phyloP scores from a whole-genome alignment of 1,140 invertebrate species.

The Andrena cerasifolii region DNA sequence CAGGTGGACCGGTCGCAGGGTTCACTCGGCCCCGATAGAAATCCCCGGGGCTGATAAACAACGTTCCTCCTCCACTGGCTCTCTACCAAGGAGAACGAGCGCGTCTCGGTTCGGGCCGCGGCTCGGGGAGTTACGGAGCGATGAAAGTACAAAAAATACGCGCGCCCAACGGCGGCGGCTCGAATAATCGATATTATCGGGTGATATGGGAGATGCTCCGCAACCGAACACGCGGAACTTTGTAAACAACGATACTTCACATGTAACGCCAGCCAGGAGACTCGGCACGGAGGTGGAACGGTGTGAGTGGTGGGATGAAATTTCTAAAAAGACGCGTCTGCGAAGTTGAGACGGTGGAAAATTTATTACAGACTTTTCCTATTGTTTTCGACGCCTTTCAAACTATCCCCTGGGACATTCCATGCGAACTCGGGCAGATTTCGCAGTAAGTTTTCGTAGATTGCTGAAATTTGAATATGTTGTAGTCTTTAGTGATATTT shows the following conservation, averaged over 20 bases:
- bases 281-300: background rate
- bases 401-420: too few relatives aligned
- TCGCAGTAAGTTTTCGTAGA: too few relatives aligned
- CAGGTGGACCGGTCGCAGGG: slow-evolving; percentile 34
- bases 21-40: slow-evolving; percentile 21
- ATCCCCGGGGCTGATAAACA: slow-evolving; percentile 49
- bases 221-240: slow-evolving; percentile 16
- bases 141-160: slow-evolving; percentile 44
- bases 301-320: too few relatives aligned
- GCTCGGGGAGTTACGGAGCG: slow-evolving; percentile 21
- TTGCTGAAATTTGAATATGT: too few relatives aligned
- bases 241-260: slow-evolving; percentile 43
- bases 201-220: background rate
- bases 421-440: too few relatives aligned
- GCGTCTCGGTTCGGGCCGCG: background rate
- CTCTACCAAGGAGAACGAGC: background rate
- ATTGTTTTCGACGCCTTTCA: too few relatives aligned
- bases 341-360: too few relatives aligned
- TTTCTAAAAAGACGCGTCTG: too few relatives aligned
- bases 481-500: too few relatives aligned
- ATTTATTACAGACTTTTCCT: too few relatives aligned
- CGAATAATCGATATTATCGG: slow-evolving; percentile 44
- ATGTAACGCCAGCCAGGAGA: background rate
- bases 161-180: background rate
- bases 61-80: background rate